Conservation (phyloP, 2,797 vertebrate species). For the Merluccius polli region DNA sequence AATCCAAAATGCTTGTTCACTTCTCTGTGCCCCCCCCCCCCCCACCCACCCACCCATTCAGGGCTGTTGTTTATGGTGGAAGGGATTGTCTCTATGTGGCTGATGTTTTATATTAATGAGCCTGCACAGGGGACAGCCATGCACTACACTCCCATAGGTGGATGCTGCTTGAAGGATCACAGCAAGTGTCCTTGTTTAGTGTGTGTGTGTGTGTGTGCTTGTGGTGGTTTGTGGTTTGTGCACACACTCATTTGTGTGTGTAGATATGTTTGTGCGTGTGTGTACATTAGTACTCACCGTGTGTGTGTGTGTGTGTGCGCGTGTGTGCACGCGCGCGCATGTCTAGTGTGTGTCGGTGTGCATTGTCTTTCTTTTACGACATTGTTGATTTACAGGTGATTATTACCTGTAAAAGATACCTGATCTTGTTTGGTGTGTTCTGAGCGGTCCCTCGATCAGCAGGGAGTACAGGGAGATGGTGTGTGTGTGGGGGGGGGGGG, state of each 20-base stretch:
- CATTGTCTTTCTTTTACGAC: constrained; percentile 21
- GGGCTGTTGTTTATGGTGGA: constrained; percentile 34
- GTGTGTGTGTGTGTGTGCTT: neutral
- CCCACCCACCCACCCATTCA: constrained; percentile 1
- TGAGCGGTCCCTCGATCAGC: constrained; percentile 40
- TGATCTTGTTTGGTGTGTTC: constrained; percentile 45
- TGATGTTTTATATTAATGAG: constrained; percentile 34
- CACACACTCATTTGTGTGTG: neutral
- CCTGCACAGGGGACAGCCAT: constrained; percentile 34
- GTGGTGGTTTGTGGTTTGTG: neutral
- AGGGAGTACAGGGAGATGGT: constrained; percentile 24
- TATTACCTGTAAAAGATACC: constrained; percentile 40
- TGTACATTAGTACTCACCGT: no score
- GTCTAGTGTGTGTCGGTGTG: neutral
- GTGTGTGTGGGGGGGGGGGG: no score
- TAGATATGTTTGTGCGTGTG: neutral
- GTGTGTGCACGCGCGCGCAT: neutral
- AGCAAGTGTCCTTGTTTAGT: neutral
- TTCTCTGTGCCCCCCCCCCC: no score
- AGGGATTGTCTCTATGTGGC: constrained; percentile 24
- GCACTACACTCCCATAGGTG: constrained; percentile 45
- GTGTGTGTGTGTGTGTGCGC: neutral
- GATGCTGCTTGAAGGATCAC: constrained; percentile 27
- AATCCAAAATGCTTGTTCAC: constrained; percentile 40
- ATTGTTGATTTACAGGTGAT: constrained; percentile 43